Evolutionary conservation across 2,888 invertebrate species (phyloP), one percentile per base, ranked within the genome.

Genomic region (Dusona sp.): DNA sequence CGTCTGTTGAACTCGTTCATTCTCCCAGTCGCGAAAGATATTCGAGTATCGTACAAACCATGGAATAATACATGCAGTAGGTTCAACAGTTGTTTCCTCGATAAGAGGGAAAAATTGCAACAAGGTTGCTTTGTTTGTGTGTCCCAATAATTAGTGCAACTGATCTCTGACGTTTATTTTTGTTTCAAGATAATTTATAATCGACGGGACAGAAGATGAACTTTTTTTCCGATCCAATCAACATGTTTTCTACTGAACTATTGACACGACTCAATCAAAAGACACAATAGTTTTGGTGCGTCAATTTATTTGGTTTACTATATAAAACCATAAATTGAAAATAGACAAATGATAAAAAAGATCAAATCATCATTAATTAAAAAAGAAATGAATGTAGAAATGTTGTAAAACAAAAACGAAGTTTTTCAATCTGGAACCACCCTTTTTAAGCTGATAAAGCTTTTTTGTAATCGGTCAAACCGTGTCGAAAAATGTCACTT

Each of bases 41-140:
- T 38, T n/a, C 68, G 54, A 68, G 33, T 65, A 48, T 75, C 22
- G 38, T 4, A 38, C 70, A 79, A 79, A 81, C 88, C 79, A 78
- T 91, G 91, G 91, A 93, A 92, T 91, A 92, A 92, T 92, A 92
- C 83, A 45, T 57, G 19, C 7, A 25, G 84, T 86, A 89, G 89
- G 88, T 89, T 89, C 88, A 90, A 90, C 88, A 88, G 87, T 91
- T 91, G 78, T 77, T 74, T 36, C 72, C 38, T 85, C 83, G 90
- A 92, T 90, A 91, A 92, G 79, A 79, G 65, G 29, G 19, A 72
- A 74, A 88, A 74, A 67, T 54, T 48, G 54, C 88, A 83, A 87
- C 91, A 29, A 91, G 91, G 90, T 90, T 90, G 89, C 86, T 84
- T 80, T 87, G 90, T 88, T 75, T 48, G 42, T 38, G 29, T 70